A percentile compares a stretch with the other conserved stretches of the same genome.
Evolutionary conservation across 2,888 invertebrate species (phyloP).

Genomic region (Drepana falcataria): DNA sequence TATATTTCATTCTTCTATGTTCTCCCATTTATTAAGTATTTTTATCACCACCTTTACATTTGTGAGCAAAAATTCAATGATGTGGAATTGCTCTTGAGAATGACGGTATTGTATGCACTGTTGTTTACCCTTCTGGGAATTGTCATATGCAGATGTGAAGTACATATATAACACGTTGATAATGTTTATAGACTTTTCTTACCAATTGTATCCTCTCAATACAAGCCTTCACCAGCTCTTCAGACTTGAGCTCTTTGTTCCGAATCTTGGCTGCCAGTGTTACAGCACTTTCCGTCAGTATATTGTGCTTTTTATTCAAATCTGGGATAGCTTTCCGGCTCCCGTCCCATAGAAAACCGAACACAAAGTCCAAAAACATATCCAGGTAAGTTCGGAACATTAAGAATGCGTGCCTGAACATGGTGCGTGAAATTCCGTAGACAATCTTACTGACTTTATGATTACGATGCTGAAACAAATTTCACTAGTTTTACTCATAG

Average conservation of each 20-base stretch:
- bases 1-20: no score
- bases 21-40: no score
- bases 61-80: no score
- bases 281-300: slow-evolving; percentile 80
- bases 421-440: slow-evolving; percentile 48
- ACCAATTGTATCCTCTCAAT: slow-evolving; percentile 87
- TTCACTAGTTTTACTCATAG: neutral
- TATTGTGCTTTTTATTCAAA: slow-evolving; percentile 46
- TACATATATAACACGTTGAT: no score
- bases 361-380: slow-evolving; percentile 50
- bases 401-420: slow-evolving; percentile 48
- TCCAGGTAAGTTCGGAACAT: slow-evolving; percentile 53
- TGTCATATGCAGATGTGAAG: no score
- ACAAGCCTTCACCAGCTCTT: slow-evolving; percentile 84
- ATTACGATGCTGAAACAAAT: slow-evolving; percentile 34
- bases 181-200: slow-evolving; percentile 18
- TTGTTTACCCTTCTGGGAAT: no score
- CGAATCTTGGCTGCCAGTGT: slow-evolving; percentile 83
- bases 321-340: slow-evolving; percentile 45
- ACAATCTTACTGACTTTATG: slow-evolving; percentile 54
- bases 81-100: no score
- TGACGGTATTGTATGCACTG: no score
- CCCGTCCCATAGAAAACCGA: slow-evolving; percentile 53
- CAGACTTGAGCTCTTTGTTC: slow-evolving; percentile 80
- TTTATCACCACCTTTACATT: no score